A percentile compares a stretch with the other conserved stretches of the same genome.
Conservation (phyloP, 1,140 invertebrate genomes). For the Pseudomyrmex pallidus region DNA sequence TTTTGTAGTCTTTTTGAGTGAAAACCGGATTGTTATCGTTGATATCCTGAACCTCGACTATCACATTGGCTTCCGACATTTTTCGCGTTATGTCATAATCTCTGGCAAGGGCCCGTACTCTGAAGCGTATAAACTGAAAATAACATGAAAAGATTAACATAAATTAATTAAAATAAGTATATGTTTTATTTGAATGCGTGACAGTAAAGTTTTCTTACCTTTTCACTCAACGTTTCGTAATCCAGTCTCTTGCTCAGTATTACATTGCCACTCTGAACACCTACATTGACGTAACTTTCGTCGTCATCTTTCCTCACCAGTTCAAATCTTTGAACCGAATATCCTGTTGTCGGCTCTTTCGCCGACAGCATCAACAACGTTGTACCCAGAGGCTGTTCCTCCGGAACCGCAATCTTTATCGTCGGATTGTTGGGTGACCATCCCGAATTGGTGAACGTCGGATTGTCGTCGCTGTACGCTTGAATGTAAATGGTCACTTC, state of each 20-base stretch:
- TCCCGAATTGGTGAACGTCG: slow-evolving; percentile 89
- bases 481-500: slow-evolving; percentile 93
- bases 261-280: slow-evolving; percentile 89
- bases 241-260: slow-evolving; percentile 90
- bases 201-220: slow-evolving; percentile 81
- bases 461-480: slow-evolving; percentile 92
- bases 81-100: slow-evolving; percentile 88
- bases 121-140: slow-evolving; percentile 87
- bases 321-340: slow-evolving; percentile 88
- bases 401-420: slow-evolving; percentile 89
- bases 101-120: slow-evolving; percentile 89
- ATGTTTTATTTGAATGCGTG: neutral
- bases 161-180: too few relatives aligned
- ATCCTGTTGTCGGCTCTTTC: slow-evolving; percentile 89
- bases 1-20: slow-evolving; percentile 89
- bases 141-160: too few relatives aligned
- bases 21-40: slow-evolving; percentile 93
- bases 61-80: slow-evolving; percentile 89
- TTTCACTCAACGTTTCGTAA: slow-evolving; percentile 89
- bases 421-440: slow-evolving; percentile 89
- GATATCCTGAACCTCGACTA: slow-evolving; percentile 90
- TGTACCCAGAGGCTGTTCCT: slow-evolving; percentile 92
- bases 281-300: slow-evolving; percentile 86
- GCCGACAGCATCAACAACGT: slow-evolving; percentile 90
- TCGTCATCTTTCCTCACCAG: slow-evolving; percentile 82